Base-by-base conservation (phyloP, 2,888 invertebrate species). In the Papilio elwesi region DNA sequence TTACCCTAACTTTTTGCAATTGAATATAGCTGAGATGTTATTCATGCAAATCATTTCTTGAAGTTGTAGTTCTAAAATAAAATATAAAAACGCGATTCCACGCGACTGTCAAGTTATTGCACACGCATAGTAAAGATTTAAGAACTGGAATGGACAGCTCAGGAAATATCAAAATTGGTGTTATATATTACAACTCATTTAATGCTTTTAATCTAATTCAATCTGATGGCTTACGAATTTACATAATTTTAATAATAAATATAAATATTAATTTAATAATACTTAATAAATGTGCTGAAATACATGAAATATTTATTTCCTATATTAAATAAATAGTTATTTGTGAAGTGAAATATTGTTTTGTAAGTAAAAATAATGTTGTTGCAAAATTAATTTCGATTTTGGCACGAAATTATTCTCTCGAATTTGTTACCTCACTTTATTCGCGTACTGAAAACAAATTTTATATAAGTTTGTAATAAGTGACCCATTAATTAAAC, bases 101-200 rank as follows among this genome's bases (percentile, higher is more conserved):
- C 43, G 9, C 0, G 43, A 43, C 6, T 11, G 16, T 9, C 15
- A 15, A 4, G 15, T 53, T n/a, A 15, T 15, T 6, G 2, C 26
- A 3, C 12, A 36, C 12, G 57, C 12, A 12, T 26, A 26, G 13
- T 36, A 59, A n/a, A 36, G 1, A 5, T 7, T 48, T 64, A 49
- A 49, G 26, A 49, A 64, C 64, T 64, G 64, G 64, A 64, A 64
- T 64, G 49, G 49, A 26, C 0, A 16, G 49, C 26, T 12, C 5
- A 11, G 26, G 13, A 49, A 26, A 64, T 49, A 48, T 64, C 49
- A 55, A 74, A 70, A 73, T 75, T 77, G 76, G 68, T 75, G 74
- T 76, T 74, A 47, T 69, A 47, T 72, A 69, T 68, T 13, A 13
- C 26, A 26, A 26, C 4, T 26, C 26, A 51, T 63, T 67, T 53